Evolutionary conservation across 2,113 vertebrate genomes (phyloP).

Genomic region (Chloebia gouldiae): DNA sequence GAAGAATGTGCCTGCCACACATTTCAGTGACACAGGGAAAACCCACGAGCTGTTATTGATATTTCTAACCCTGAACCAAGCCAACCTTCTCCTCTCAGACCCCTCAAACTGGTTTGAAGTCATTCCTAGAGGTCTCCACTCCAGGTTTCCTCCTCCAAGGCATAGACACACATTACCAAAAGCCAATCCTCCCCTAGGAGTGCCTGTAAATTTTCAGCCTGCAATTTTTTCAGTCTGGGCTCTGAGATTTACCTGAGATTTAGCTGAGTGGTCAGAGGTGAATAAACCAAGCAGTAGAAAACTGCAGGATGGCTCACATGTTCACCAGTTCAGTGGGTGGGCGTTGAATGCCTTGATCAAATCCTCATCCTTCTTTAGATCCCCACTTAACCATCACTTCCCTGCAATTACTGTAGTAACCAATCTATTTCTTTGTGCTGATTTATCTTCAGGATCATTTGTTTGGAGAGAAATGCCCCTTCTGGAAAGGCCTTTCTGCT

Average conservation of each 20-base stretch:
- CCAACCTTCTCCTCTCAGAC: neutral
- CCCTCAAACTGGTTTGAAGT: neutral
- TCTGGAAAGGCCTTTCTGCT: neutral
- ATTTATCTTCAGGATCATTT: neutral
- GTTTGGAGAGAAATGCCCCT: neutral
- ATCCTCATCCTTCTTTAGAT: neutral
- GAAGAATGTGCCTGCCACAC: too few relatives aligned
- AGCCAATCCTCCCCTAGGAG: neutral
- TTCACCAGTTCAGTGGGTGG: neutral
- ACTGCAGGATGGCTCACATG: neutral
- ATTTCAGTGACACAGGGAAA: neutral
- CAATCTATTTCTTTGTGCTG: neutral
- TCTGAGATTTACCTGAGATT: neutral
- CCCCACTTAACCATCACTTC: neutral
- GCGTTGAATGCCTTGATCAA: neutral
- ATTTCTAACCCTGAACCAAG: neutral
- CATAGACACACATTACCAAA: neutral
- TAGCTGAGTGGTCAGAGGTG: neutral
- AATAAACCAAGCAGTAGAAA: neutral
- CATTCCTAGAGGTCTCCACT: neutral
- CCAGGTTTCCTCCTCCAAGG: neutral
- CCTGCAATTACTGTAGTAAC: neutral
- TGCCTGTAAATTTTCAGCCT: neutral
- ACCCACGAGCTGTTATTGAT: neutral
- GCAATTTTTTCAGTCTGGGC: neutral